These are phyloP conservation scores for Nomada hirtipes DNA, from an alignment of 2,888 invertebrate genomes.

Conservation along the genomic window DNA sequence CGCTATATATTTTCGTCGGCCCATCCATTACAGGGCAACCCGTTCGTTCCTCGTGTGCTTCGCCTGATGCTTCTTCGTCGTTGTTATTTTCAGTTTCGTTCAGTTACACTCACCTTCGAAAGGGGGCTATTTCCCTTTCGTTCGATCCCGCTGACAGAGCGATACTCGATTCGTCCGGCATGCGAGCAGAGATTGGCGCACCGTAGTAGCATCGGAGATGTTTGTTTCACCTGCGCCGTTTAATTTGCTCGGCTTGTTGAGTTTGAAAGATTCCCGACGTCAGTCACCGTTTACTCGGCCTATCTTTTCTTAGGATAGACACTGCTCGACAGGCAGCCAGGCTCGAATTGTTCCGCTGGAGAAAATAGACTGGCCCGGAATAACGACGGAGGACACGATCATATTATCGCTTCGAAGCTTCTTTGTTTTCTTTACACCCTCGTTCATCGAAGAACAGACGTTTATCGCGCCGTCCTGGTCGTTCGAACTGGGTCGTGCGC, in stretches of 20 bases:
- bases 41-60: not conserved
- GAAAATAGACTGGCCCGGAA: constrained; percentile 6
- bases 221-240: constrained; percentile 48
- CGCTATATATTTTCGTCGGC: constrained; percentile 58
- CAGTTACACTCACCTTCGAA: constrained; percentile 14
- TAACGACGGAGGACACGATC: not conserved
- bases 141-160: not conserved
- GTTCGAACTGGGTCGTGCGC: constrained; percentile 25
- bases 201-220: constrained; percentile 21
- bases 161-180: not conserved
- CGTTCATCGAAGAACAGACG: constrained; percentile 5
- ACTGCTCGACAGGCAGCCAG: constrained; percentile 5
- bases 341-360: not conserved
- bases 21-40: constrained; percentile 56
- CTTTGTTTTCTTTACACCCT: not conserved
- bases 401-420: not conserved
- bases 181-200: not conserved
- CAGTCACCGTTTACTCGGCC: constrained; percentile 39
- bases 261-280: constrained; percentile 55
- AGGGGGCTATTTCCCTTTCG: constrained; percentile 15
- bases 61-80: constrained; percentile 29
- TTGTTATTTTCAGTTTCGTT: constrained; percentile 57
- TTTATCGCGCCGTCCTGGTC: constrained; percentile 5
- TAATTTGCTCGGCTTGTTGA: constrained; percentile 25
- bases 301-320: constrained; percentile 14